Conservation (phyloP, 2,888 invertebrate genomes). For the Drosophila stalkeri region DNA sequence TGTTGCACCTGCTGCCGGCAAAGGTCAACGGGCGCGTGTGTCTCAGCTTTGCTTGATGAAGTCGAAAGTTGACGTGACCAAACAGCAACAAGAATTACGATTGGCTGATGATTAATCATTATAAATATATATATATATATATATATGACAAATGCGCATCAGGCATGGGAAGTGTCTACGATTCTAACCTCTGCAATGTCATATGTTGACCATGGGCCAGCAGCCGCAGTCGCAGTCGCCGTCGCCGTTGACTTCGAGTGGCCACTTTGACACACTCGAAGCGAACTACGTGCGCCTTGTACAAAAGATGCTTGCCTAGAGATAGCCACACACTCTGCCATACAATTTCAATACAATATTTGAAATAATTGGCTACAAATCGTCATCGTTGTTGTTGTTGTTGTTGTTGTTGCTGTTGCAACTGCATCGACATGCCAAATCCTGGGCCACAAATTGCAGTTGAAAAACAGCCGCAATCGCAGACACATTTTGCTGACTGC, state of each 20-base stretch:
- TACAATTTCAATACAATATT: constrained; percentile 82
- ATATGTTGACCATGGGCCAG: constrained; percentile 57
- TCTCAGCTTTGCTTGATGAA: constrained; percentile 33
- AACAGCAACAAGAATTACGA: constrained; percentile 10
- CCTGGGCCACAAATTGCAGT: constrained; percentile 81
- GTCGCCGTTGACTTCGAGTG: constrained; percentile 50
- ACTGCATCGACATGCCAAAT: constrained; percentile 51
- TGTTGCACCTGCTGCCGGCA: constrained; percentile 43
- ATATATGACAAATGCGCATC: constrained; percentile 67
- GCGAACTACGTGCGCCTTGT: constrained; percentile 51
- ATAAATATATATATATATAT: background rate
- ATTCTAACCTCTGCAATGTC: constrained; percentile 50
- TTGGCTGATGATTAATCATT: constrained; percentile 61
- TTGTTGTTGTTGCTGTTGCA: constrained; percentile 25
- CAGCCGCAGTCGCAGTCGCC: background rate
- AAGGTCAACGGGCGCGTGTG: constrained; percentile 76
- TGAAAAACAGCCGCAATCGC: constrained; percentile 68
- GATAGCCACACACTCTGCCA: constrained; percentile 71
- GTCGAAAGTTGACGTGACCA: constrained; percentile 70
- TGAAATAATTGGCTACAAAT: constrained; percentile 84
- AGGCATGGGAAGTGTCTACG: constrained; percentile 33
- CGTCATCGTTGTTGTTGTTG: constrained; percentile 69
- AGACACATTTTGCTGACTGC: constrained; percentile 53
- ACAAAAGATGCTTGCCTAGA: constrained; percentile 64
- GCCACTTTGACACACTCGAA: constrained; percentile 62